These are phyloP conservation scores for Wasmannia auropunctata DNA, from an alignment of 1,140 invertebrate genomes.

Conservation along the genomic window DNA sequence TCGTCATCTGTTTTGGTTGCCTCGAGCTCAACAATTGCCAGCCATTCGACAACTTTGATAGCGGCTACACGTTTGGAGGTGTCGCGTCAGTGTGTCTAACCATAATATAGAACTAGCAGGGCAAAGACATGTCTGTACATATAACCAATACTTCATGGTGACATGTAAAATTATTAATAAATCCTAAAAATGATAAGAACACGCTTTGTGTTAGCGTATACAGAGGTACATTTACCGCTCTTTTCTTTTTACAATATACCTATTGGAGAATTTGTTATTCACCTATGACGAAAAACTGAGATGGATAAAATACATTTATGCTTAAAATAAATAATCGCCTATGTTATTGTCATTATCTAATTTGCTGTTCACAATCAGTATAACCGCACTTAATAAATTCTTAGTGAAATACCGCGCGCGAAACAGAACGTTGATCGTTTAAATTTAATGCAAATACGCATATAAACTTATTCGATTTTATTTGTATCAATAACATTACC, in stretches of 20 bases:
- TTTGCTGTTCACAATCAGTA: constrained; percentile 38
- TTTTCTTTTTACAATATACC: constrained; percentile 64
- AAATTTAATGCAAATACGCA: constrained; percentile 28
- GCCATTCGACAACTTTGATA: constrained; percentile 36
- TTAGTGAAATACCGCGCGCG: background rate
- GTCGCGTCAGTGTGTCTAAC: constrained; percentile 57
- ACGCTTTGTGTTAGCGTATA: constrained; percentile 50
- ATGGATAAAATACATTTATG: constrained; percentile 51
- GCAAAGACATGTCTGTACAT: constrained; percentile 73
- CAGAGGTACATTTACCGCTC: constrained; percentile 60
- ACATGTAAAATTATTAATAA: constrained; percentile 80
- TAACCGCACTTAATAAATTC: constrained; percentile 2
- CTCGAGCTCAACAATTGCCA: constrained; percentile 54
- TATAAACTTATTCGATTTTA: constrained; percentile 74
- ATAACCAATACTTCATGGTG: constrained; percentile 72
- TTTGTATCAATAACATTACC: constrained; percentile 74
- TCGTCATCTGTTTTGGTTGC: constrained; percentile 37
- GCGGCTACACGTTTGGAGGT: constrained; percentile 36
- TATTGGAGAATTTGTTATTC: constrained; percentile 65
- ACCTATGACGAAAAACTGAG: constrained; percentile 46
- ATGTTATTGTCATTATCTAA: constrained; percentile 30
- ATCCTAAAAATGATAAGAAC: constrained; percentile 75
- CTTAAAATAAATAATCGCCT: constrained; percentile 41
- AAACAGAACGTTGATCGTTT: background rate
- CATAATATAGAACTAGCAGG: constrained; percentile 46